Base-by-base conservation (phyloP, 2,888 invertebrate species). In the Entomobrya multifasciata region DNA sequence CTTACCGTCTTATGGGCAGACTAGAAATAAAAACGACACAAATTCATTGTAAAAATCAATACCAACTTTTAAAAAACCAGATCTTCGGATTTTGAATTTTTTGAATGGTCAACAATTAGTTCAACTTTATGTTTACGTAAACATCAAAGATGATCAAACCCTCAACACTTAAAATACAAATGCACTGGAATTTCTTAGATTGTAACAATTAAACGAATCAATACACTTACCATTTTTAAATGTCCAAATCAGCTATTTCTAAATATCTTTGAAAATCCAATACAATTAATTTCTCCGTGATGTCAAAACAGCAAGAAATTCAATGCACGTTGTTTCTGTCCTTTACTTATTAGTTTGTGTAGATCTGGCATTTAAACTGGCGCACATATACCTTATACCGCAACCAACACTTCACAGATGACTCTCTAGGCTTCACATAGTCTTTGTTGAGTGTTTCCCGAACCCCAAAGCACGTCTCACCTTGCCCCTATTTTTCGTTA, bases 1-100 rank as follows among this genome's bases (percentile, higher is more conserved):
- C 97, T 96, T 93, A 99, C 98, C 89, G 98, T 97, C 93, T 99
- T 99, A 94, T 99, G 98, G 92, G 99, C 98, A 92, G 98, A 97
- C 99, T 97, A 94, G n/a, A 90, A 88, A 10, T 36, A 72, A 17
- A n/a, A n/a, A n/a, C n/a, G n/a, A n/a, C n/a, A n/a, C n/a, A n/a
- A n/a, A n/a, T n/a, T n/a, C n/a, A n/a, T n/a, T n/a, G n/a, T n/a
- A n/a, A n/a, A n/a, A n/a, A n/a, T n/a, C n/a, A n/a, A n/a, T n/a
- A n/a, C n/a, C n/a, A n/a, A n/a, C n/a, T n/a, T n/a, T n/a, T n/a
- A n/a, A n/a, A n/a, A n/a, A n/a, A n/a, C n/a, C n/a, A n/a, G n/a
- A n/a, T n/a, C n/a, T n/a, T n/a, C n/a, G n/a, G n/a, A n/a, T n/a
- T n/a, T n/a, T n/a, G n/a, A n/a, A n/a, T n/a, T n/a, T n/a, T n/a